Evolutionary conservation across 2,888 invertebrate species (phyloP).

Genomic region (Globia sparganii): DNA sequence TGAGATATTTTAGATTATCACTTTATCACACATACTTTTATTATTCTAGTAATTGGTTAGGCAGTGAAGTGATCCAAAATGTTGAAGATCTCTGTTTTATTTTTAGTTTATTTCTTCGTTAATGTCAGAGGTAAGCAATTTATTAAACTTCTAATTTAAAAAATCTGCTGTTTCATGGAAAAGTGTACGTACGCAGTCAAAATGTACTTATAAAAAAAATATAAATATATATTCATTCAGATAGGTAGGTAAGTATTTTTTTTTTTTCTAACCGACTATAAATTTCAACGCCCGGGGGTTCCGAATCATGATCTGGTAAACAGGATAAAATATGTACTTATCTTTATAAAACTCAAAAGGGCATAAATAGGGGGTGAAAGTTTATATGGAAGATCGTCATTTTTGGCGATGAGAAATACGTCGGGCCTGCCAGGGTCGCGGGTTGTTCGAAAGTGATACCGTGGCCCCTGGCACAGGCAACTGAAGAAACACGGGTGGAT

Average conservation of each 20-base stretch:
- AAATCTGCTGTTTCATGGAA: neutral
- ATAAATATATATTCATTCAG: too few relatives aligned
- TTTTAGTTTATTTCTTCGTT: constrained; percentile 67
- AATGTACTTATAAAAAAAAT: too few relatives aligned
- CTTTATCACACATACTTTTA: constrained; percentile 23
- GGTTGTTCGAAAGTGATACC: too few relatives aligned
- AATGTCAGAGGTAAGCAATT: constrained; percentile 69
- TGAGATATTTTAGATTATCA: constrained; percentile 22
- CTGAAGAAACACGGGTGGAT: too few relatives aligned
- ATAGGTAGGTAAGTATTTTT: too few relatives aligned
- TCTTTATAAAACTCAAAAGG: too few relatives aligned
- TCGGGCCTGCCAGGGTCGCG: too few relatives aligned
- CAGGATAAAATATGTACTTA: neutral
- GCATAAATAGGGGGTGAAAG: neutral
- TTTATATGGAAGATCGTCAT: neutral
- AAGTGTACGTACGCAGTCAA: neutral
- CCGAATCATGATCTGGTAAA: too few relatives aligned
- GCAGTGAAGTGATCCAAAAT: constrained; percentile 43
- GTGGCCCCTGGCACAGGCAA: too few relatives aligned
- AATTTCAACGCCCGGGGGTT: too few relatives aligned
- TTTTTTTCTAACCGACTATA: neutral
- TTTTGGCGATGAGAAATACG: neutral
- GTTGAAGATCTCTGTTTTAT: constrained; percentile 66
- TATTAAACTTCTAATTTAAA: neutral
- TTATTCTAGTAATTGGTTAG: constrained; percentile 13